A percentile compares a stretch with the other conserved stretches of the same genome.
Conservation (phyloP, 1,140 invertebrate genomes). For the Zaprionus tsacasi region DNA sequence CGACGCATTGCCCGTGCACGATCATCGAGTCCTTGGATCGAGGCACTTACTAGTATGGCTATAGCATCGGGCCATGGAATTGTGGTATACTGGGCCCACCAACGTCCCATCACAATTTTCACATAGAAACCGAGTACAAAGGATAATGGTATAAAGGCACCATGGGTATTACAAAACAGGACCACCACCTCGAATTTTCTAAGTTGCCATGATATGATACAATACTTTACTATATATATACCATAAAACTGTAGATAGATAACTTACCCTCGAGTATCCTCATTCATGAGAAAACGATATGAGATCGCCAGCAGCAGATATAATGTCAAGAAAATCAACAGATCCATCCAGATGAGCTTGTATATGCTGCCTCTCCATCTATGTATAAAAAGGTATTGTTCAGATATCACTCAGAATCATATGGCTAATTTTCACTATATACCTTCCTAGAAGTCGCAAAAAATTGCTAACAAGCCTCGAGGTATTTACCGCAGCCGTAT, state of each 20-base stretch:
- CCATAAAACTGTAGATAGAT: background rate
- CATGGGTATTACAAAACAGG: slow-evolving; percentile 90
- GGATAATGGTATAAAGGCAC: slow-evolving; percentile 92
- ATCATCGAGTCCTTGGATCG: slow-evolving; percentile 88
- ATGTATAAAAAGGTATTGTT: slow-evolving; percentile 82
- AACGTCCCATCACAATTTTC: slow-evolving; percentile 94
- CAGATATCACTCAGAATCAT: background rate
- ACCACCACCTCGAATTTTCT: slow-evolving; percentile 90
- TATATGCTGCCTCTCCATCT: slow-evolving; percentile 98
- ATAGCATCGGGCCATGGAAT: slow-evolving; percentile 93
- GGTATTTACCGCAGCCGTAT: slow-evolving; percentile 63
- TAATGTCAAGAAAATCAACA: slow-evolving; percentile 91
- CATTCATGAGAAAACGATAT: slow-evolving; percentile 92
- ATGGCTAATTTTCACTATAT: background rate
- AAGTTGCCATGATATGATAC: slow-evolving; percentile 34
- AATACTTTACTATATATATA: background rate
- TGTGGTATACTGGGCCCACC: slow-evolving; percentile 94
- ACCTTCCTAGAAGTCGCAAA: slow-evolving; percentile 60
- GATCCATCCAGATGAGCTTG: slow-evolving; percentile 97
- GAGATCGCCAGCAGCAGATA: slow-evolving; percentile 93
- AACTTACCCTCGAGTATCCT: slow-evolving; percentile 89
- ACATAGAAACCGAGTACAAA: slow-evolving; percentile 97
- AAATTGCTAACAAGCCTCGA: slow-evolving; percentile 64
- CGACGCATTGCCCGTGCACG: slow-evolving; percentile 93
- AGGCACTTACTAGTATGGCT: slow-evolving; percentile 89